phyloP scores from a whole-genome alignment of 2,113 vertebrate species.

The Oryzias celebensis region DNA sequence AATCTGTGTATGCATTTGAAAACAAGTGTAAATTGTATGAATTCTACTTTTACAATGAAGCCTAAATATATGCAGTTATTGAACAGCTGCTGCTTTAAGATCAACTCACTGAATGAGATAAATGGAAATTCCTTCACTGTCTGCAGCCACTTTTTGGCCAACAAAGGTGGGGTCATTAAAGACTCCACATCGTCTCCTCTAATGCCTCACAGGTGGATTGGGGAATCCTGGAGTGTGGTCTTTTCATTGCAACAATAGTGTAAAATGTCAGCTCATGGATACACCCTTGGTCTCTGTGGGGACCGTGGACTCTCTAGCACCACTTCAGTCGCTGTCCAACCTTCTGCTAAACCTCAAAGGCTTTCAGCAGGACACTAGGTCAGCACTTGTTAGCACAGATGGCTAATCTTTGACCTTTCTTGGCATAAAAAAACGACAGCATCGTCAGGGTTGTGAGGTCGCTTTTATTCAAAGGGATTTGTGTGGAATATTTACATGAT shows the following conservation, averaged over 20 bases:
- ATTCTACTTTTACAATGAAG: background rate
- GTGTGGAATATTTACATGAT: slow-evolving; percentile 9
- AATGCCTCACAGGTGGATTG: slow-evolving; percentile 27
- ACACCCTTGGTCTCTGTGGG: slow-evolving; percentile 31
- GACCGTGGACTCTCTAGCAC: slow-evolving; percentile 26
- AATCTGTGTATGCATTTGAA: background rate
- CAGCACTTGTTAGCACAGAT: slow-evolving; percentile 47
- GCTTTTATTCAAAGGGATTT: slow-evolving; percentile 32
- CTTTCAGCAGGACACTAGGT: slow-evolving; percentile 46
- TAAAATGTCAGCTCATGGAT: slow-evolving; percentile 44
- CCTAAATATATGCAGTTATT: background rate
- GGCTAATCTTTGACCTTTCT: slow-evolving; percentile 42
- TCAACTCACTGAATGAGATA: background rate
- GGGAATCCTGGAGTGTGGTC: slow-evolving; percentile 16
- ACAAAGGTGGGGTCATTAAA: slow-evolving; percentile 28
- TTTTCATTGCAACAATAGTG: slow-evolving; percentile 41
- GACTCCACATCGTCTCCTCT: slow-evolving; percentile 8
- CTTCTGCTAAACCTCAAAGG: slow-evolving; percentile 32
- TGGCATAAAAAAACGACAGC: background rate
- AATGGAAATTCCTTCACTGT: slow-evolving; percentile 1
- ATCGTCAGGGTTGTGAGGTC: background rate
- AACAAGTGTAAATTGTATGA: background rate
- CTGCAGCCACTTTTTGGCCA: background rate
- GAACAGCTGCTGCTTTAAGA: background rate
- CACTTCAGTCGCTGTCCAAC: slow-evolving; percentile 38